Evolutionary conservation across 2,797 vertebrate genomes (phyloP).

Genomic region (Clarias fuscus): DNA sequence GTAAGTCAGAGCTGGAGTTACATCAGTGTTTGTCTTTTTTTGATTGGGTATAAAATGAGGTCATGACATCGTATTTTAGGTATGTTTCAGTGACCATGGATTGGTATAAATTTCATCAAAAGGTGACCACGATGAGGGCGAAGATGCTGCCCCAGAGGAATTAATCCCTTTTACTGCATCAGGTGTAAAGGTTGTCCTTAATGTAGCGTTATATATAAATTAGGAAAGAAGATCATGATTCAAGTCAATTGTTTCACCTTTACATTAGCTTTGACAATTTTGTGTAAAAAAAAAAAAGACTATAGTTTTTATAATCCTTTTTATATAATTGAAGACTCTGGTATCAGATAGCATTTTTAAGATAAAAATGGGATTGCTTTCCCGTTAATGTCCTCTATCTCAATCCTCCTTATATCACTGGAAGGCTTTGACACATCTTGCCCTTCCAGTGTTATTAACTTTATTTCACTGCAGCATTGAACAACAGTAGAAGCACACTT

Average conservation of each 20-base stretch:
- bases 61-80: conserved; percentile 75
- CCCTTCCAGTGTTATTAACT: conserved; percentile 60
- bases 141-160: conserved; percentile 74
- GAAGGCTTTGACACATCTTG: conserved; percentile 77
- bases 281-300: conserved; percentile 82
- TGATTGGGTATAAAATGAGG: conserved; percentile 78
- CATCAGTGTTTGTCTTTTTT: conserved; percentile 74
- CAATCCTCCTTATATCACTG: conserved; percentile 66
- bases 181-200: conserved; percentile 70
- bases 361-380: conserved; percentile 65
- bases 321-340: conserved; percentile 89
- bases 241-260: conserved; percentile 71
- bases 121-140: conserved; percentile 77
- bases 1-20: conserved; percentile 72
- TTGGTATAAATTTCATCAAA: conserved; percentile 75
- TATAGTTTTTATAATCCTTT: conserved; percentile 99
- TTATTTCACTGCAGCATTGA: conserved; percentile 71
- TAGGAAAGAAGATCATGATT: conserved; percentile 67
- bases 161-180: conserved; percentile 78
- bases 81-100: conserved; percentile 80
- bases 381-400: conserved; percentile 74
- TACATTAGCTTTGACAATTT: conserved; percentile 82
- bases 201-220: conserved; percentile 83
- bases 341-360: conserved; percentile 79
- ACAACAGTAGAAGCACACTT: conserved; percentile 64